phyloP scores from a whole-genome alignment of 1,140 invertebrate species.

The Eupeodes corollae region DNA sequence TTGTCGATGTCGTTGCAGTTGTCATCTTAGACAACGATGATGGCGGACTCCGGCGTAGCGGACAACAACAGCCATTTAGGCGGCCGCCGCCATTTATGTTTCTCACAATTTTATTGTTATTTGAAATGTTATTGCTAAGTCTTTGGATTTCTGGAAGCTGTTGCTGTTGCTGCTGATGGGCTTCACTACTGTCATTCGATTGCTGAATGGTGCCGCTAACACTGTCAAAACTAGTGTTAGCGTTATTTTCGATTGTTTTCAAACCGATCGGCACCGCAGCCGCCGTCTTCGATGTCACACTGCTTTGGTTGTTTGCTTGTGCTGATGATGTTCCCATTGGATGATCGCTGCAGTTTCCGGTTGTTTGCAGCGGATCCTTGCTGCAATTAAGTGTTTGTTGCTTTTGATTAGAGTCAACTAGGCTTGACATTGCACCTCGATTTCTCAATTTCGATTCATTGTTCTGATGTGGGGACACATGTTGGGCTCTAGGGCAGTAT shows the following conservation, averaged over 20 bases:
- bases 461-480: not conserved
- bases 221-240: not conserved
- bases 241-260: not conserved
- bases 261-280: not conserved
- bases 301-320: too few species aligned
- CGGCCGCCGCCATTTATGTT: constrained; percentile 1
- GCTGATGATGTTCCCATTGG: too few species aligned
- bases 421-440: not conserved
- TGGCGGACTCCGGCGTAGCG: too few species aligned
- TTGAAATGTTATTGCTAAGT: constrained; percentile 27
- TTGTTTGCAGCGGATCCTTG: too few species aligned
- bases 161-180: not conserved
- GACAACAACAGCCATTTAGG: constrained; percentile 5
- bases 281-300: not conserved
- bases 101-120: constrained; percentile 6
- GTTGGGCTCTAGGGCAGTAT: not conserved
- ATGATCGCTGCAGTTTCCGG: too few species aligned
- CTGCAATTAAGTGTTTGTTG: too few species aligned
- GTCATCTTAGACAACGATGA: constrained; percentile 1
- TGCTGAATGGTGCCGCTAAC: too few species aligned
- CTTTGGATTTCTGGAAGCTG: constrained; percentile 29
- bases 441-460: constrained; percentile 2
- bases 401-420: too few species aligned
- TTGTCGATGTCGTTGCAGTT: constrained; percentile 3
- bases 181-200: too few species aligned